These are phyloP conservation scores for Salvelinus fontinalis DNA, from an alignment of 2,113 vertebrate species.

Conservation along the genomic window DNA sequence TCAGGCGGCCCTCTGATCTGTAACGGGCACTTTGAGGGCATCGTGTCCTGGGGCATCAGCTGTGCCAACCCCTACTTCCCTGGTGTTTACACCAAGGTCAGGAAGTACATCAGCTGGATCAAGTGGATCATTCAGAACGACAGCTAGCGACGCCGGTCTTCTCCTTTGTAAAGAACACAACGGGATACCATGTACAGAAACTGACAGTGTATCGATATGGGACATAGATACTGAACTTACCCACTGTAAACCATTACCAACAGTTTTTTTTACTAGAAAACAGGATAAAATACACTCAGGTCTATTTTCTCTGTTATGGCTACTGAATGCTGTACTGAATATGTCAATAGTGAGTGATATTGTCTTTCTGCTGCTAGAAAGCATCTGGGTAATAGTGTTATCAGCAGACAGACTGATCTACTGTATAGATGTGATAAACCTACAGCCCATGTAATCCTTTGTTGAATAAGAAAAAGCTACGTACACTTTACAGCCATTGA, in stretches of 20 bases:
- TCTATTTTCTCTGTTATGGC: too few relatives aligned
- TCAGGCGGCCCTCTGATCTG: conserved; percentile 79
- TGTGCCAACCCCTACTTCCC: conserved; percentile 73
- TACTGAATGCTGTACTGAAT: too few relatives aligned
- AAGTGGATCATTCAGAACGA: conserved; percentile 42
- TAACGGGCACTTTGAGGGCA: conserved; percentile 70
- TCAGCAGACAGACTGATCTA: background rate
- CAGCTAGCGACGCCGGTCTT: conserved; percentile 8
- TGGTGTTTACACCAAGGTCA: conserved; percentile 77
- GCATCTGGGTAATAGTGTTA: background rate
- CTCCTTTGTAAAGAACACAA: too few relatives aligned
- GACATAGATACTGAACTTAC: too few relatives aligned
- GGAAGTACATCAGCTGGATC: conserved; percentile 74
- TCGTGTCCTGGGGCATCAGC: conserved; percentile 79
- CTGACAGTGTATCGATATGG: too few relatives aligned
- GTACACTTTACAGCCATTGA: background rate
- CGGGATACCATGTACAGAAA: too few relatives aligned
- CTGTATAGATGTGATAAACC: background rate
- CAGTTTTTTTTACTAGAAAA: too few relatives aligned
- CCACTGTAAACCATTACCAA: too few relatives aligned
- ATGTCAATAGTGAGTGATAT: too few relatives aligned
- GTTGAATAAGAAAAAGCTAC: background rate
- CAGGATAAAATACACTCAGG: too few relatives aligned
- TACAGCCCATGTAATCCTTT: background rate
- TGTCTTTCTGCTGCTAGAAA: too few relatives aligned